Conservation (phyloP, 2,888 invertebrate genomes). For the Psococerastis gibbosa region DNA sequence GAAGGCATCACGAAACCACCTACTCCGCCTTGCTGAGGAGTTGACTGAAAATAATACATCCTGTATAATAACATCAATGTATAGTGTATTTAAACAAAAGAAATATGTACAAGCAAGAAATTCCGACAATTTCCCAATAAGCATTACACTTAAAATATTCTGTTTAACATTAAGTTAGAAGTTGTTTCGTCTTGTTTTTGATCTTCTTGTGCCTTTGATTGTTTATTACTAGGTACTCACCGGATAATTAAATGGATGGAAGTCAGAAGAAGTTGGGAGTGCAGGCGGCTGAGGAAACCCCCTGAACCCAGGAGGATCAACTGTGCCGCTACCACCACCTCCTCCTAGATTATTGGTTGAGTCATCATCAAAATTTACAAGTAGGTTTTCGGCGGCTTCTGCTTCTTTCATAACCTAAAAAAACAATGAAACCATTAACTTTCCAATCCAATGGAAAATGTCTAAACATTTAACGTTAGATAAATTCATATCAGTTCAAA, state of each 20-base stretch:
- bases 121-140: too few relatives aligned
- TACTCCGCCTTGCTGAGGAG: neutral
- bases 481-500: too few relatives aligned
- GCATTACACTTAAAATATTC: too few relatives aligned
- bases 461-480: too few relatives aligned
- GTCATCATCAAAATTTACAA: slow-evolving; percentile 44
- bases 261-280: slow-evolving; percentile 35
- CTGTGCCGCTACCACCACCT: slow-evolving; percentile 27
- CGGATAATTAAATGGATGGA: slow-evolving; percentile 48
- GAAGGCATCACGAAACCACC: slow-evolving; percentile 18
- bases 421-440: slow-evolving; percentile 10
- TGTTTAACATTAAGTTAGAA: too few relatives aligned
- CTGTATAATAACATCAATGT: too few relatives aligned
- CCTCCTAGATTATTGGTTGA: slow-evolving; percentile 39
- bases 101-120: too few relatives aligned
- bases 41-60: too few relatives aligned
- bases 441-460: too few relatives aligned
- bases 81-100: too few relatives aligned
- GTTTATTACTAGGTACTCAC: slow-evolving; percentile 21
- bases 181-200: too few relatives aligned
- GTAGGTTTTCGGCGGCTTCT: slow-evolving; percentile 35
- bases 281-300: slow-evolving; percentile 56
- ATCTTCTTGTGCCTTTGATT: neutral
- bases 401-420: slow-evolving; percentile 54
- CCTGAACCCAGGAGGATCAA: slow-evolving; percentile 61